Conservation (phyloP, 2,797 vertebrate genomes). For the Holocentrus rufus region DNA sequence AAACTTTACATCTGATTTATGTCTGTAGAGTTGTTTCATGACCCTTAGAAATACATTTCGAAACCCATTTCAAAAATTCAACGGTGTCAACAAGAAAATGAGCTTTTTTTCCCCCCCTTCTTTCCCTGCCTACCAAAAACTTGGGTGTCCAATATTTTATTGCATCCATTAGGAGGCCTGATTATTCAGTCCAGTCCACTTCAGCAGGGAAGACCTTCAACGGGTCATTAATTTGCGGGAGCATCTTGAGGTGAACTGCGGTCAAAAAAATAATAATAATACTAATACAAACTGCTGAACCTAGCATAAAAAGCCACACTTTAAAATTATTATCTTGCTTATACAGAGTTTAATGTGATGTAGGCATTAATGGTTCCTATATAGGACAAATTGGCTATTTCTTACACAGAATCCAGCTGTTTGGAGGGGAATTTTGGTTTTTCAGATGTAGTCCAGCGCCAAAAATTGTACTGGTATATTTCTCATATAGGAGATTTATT, state of each 20-base stretch:
- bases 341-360: constrained; percentile 12
- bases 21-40: too few species aligned
- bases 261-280: constrained; percentile 18
- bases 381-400: constrained; percentile 13
- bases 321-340: not conserved
- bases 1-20: too few species aligned
- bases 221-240: constrained; percentile 27
- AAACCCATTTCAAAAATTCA: too few species aligned
- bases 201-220: constrained; percentile 22
- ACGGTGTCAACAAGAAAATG: too few species aligned
- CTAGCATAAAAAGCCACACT: not conserved
- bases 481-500: not conserved
- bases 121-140: too few species aligned
- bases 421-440: not conserved
- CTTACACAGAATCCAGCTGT: too few species aligned
- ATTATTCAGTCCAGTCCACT: constrained; percentile 23
- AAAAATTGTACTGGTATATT: constrained; percentile 2
- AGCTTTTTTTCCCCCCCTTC: too few species aligned
- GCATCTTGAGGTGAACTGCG: constrained; percentile 25
- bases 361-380: constrained; percentile 13
- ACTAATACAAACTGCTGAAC: constrained; percentile 17
- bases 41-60: too few species aligned
- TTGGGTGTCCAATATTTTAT: not conserved
- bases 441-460: constrained; percentile 2
- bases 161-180: not conserved